These are phyloP conservation scores for Gymnocypris eckloni DNA, from an alignment of 2,797 vertebrate genomes.

Conservation along the genomic window DNA sequence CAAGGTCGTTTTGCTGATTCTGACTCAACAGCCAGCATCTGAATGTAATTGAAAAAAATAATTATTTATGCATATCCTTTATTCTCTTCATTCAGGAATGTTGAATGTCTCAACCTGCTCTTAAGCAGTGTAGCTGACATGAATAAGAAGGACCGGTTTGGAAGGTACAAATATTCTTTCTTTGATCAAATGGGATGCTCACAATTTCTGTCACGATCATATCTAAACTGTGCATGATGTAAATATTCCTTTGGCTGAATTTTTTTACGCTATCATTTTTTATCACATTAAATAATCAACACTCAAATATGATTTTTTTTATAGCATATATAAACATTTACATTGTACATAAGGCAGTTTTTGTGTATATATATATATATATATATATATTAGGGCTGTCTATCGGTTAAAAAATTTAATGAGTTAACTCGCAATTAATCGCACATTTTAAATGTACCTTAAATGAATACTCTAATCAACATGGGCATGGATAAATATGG, in stretches of 20 bases:
- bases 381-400: too few relatives aligned
- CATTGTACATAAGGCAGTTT: too few relatives aligned
- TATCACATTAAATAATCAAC: too few relatives aligned
- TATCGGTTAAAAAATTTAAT: too few relatives aligned
- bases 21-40: background rate
- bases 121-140: constrained; percentile 97
- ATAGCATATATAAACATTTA: too few relatives aligned
- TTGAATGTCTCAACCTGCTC: constrained; percentile 99
- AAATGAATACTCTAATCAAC: too few relatives aligned
- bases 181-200: background rate
- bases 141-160: constrained; percentile 95
- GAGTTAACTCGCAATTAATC: too few relatives aligned
- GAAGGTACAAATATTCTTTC: constrained; percentile 80
- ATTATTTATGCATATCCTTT: background rate
- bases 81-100: constrained; percentile 79
- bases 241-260: background rate
- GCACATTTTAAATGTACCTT: too few relatives aligned
- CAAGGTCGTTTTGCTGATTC: background rate
- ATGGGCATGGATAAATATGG: too few relatives aligned
- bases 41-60: background rate
- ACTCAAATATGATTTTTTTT: too few relatives aligned
- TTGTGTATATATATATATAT: background rate
- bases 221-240: background rate
- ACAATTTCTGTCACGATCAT: background rate
- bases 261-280: too few relatives aligned